Evolutionary conservation across 2,797 vertebrate species (phyloP).

Genomic region (Amblyraja radiata): DNA sequence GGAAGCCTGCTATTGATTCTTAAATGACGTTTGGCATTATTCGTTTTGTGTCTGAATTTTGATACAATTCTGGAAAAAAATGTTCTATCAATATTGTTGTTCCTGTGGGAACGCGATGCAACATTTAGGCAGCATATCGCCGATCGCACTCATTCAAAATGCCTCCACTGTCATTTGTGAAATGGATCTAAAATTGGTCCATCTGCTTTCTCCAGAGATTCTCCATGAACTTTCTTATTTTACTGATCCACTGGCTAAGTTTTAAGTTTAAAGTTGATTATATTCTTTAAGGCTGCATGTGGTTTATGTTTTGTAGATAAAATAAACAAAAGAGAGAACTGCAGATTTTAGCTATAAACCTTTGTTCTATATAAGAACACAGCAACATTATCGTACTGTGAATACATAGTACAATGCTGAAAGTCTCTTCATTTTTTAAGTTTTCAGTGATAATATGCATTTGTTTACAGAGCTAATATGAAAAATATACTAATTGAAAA

Average conservation of each 20-base stretch:
- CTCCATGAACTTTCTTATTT: background rate
- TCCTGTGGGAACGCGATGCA: background rate
- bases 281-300: background rate
- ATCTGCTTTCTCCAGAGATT: background rate
- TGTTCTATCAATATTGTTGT: background rate
- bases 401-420: background rate
- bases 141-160: background rate
- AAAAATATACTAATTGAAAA: background rate
- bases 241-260: background rate
- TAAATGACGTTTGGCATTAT: background rate
- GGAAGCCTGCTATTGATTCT: background rate
- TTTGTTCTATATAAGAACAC: background rate
- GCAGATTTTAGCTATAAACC: background rate
- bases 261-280: background rate
- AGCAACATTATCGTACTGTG: background rate
- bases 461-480: too few species aligned
- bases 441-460: background rate
- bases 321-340: background rate
- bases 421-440: background rate
- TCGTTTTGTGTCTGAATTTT: background rate
- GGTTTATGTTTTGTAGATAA: background rate
- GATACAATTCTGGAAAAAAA: background rate
- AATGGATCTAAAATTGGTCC: background rate
- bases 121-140: background rate
- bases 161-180: background rate